phyloP scores from a whole-genome alignment of 2,113 vertebrate species.

The Xiphophorus maculatus region DNA sequence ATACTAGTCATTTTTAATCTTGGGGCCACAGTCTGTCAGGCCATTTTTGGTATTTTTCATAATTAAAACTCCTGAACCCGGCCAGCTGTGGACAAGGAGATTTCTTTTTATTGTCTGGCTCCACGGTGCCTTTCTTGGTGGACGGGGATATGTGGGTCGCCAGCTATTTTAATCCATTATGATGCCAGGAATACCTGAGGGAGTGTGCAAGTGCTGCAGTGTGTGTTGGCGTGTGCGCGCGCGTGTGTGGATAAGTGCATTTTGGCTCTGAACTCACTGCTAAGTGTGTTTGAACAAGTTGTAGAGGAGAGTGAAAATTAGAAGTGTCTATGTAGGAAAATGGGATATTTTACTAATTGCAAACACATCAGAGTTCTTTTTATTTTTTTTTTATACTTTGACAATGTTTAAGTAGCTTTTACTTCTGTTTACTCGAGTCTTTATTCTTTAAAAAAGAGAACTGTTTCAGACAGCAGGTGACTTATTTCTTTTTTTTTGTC shows the following conservation, averaged over 20 bases:
- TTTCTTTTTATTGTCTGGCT: slow-evolving; percentile 48
- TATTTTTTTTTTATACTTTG: neutral
- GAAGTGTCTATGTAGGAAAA: neutral
- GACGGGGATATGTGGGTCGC: slow-evolving; percentile 77
- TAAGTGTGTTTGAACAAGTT: neutral
- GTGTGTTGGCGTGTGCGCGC: neutral
- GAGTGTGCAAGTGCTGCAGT: slow-evolving; percentile 68
- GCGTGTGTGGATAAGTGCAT: no score
- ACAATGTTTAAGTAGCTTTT: neutral
- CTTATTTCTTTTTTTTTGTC: neutral
- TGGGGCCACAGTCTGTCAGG: neutral
- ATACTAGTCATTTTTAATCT: neutral
- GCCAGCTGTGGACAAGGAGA: slow-evolving; percentile 30
- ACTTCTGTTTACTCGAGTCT: neutral
- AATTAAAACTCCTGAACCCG: slow-evolving; percentile 14
- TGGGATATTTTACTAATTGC: neutral
- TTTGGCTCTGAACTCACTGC: no score
- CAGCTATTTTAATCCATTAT: slow-evolving; percentile 81
- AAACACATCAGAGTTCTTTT: neutral
- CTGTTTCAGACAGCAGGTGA: neutral
- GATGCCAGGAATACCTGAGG: slow-evolving; percentile 76
- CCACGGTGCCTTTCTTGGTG: slow-evolving; percentile 40
- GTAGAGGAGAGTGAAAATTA: neutral
- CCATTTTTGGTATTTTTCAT: slow-evolving; percentile 5
- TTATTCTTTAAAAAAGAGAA: neutral